Evolutionary conservation across 2,797 vertebrate species (phyloP), one percentile per base, ranked within the genome.

Genomic region (Phrynocephalus forsythii): DNA sequence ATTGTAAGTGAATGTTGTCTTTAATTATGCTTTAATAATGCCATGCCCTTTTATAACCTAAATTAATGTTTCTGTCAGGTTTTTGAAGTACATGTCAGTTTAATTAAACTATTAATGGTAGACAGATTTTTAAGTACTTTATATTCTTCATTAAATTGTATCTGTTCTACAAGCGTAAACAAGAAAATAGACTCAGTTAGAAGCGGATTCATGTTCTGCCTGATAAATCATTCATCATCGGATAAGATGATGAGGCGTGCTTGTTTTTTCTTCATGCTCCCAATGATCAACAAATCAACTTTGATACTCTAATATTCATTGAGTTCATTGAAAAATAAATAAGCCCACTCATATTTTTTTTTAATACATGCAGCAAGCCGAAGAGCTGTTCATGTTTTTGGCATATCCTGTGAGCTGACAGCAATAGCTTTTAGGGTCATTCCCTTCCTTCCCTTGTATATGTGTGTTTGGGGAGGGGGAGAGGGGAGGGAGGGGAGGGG

Each of bases 31-130:
- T 97, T 97, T 97, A 96, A 97, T 96, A 97, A 97, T 96, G 96
- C 92, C 95, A 94, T 97, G 97, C 94, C 96, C 97, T 97, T 97
- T 97, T 94, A 96, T 96, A 95, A 96, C 93, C 94, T 96, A 97
- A 95, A 96, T 92, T 96, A 97, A 97, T 96, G 95, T 96, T 97
- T 96, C 96, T 94, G 84, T 96, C 89, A 38, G 95, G 92, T 93
- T 95, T 97, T 95, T 97, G 97, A 97, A 97, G 96, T 95, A 95
- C 95, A 95, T 94, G 94, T 96, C 96, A 96, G 91, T 96, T 97
- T 96, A 97, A 97, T 97, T 97, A 97, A 97, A 97, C 95, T 96
- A 96, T 97, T 96, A 96, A 96, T 97, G 95, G 95, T 93, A 96
- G 96, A 95, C 91, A 93, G 92, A 95, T 95, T 96, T 95, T 96